Percentiles rank a stretch among this genome's conserved stretches.
These are phyloP conservation scores for Siphamia tubifer DNA, from an alignment of 2,113 vertebrate genomes.

Conservation along the genomic window DNA sequence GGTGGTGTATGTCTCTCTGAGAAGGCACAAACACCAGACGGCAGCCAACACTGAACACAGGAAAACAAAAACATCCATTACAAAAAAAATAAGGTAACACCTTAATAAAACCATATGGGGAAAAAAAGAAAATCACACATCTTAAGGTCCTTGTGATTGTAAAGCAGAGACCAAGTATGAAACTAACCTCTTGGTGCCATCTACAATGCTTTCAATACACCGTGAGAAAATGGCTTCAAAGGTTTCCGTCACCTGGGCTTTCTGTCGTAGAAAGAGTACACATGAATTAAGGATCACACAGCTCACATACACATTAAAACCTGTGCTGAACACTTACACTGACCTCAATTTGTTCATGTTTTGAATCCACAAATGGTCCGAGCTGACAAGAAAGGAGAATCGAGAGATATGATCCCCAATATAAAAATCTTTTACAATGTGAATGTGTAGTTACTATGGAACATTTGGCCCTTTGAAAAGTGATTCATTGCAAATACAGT, in stretches of 20 bases:
- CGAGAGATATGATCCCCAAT: no score
- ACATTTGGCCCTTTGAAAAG: no score
- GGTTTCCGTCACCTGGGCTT: slow-evolving; percentile 81
- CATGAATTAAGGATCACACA: neutral
- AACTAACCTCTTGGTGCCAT: slow-evolving; percentile 86
- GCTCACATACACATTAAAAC: neutral
- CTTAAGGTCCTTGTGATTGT: no score
- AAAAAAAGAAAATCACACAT: no score
- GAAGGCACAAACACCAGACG: slow-evolving; percentile 88
- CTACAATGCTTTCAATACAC: slow-evolving; percentile 85
- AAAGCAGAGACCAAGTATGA: no score
- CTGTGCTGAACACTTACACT: neutral
- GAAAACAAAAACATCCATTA: neutral
- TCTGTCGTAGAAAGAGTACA: slow-evolving; percentile 72
- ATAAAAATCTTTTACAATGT: no score
- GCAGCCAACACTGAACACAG: slow-evolving; percentile 66
- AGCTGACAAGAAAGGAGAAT: slow-evolving; percentile 73
- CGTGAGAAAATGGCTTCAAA: slow-evolving; percentile 85
- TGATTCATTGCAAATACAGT: no score
- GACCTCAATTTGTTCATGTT: slow-evolving; percentile 94
- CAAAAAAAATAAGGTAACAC: neutral
- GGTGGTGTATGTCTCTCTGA: slow-evolving; percentile 86
- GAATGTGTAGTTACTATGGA: no score
- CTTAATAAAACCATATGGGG: no score
- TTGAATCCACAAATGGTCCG: slow-evolving; percentile 92